Evolutionary conservation across 2,113 vertebrate genomes (phyloP).

Genomic region (Caretta caretta): DNA sequence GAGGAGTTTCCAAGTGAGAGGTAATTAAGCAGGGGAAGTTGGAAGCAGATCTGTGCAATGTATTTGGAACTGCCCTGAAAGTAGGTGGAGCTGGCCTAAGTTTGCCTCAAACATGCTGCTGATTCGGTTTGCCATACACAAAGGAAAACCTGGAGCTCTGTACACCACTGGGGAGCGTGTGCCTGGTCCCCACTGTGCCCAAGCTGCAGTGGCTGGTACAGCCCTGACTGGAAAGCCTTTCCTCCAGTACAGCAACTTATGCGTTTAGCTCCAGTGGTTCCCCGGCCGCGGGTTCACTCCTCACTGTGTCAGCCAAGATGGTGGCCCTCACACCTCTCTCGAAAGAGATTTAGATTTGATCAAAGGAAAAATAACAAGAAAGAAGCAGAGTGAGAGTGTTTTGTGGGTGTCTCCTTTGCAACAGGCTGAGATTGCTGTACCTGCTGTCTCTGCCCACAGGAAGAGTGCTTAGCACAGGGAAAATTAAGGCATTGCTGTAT

Average conservation of each 20-base stretch:
- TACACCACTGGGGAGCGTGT: neutral
- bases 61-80: neutral
- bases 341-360: neutral
- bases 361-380: neutral
- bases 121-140: neutral
- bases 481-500: too few relatives aligned
- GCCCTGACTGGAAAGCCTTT: neutral
- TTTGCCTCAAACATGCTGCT: neutral
- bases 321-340: neutral
- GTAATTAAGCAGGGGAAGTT: neutral
- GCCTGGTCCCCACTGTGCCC: neutral
- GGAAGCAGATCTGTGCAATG: neutral
- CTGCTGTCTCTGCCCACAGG: neutral
- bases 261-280: neutral
- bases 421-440: too few relatives aligned
- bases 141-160: neutral
- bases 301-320: too few relatives aligned
- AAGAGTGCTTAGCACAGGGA: too few relatives aligned
- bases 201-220: neutral
- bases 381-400: neutral
- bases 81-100: too few relatives aligned
- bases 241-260: neutral
- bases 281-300: too few relatives aligned
- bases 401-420: neutral
- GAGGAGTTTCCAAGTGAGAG: neutral